phyloP scores from a whole-genome alignment of 2,888 invertebrate genomes.

The Oeneis ivallda region DNA sequence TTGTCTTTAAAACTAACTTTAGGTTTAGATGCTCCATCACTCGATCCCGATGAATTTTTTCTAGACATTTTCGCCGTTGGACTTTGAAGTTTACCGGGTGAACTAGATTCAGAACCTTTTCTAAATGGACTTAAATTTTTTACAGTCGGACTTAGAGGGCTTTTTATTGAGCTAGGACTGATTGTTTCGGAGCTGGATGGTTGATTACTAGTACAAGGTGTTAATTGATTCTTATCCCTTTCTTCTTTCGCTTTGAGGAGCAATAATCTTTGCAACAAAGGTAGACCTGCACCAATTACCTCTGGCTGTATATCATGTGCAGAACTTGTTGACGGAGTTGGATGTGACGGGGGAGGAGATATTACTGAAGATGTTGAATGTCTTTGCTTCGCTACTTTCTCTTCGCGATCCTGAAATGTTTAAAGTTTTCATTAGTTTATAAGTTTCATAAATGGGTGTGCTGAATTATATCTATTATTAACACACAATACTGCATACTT shows the following conservation, averaged over 20 bases:
- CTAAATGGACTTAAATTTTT: constrained; percentile 76
- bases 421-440: not conserved
- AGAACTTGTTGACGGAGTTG: constrained; percentile 83
- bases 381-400: constrained; percentile 75
- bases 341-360: constrained; percentile 74
- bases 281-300: constrained; percentile 86
- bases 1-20: constrained; percentile 84
- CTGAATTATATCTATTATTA: too few relatives aligned
- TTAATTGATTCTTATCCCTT: constrained; percentile 75
- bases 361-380: constrained; percentile 64
- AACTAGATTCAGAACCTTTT: constrained; percentile 75
- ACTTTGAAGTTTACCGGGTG: constrained; percentile 76
- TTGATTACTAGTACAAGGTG: constrained; percentile 69
- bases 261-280: constrained; percentile 87
- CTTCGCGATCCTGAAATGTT: constrained; percentile 71
- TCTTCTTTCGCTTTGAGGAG: constrained; percentile 90
- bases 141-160: constrained; percentile 75
- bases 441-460: not conserved
- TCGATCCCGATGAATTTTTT: constrained; percentile 75
- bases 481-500: too few relatives aligned
- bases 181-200: constrained; percentile 79
- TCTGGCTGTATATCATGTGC: constrained; percentile 82
- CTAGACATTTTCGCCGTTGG: constrained; percentile 73
- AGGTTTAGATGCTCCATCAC: constrained; percentile 70
- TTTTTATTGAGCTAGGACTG: constrained; percentile 76